Base-by-base conservation (phyloP, 1,140 invertebrate species). In the Hesperophylax magnus region DNA sequence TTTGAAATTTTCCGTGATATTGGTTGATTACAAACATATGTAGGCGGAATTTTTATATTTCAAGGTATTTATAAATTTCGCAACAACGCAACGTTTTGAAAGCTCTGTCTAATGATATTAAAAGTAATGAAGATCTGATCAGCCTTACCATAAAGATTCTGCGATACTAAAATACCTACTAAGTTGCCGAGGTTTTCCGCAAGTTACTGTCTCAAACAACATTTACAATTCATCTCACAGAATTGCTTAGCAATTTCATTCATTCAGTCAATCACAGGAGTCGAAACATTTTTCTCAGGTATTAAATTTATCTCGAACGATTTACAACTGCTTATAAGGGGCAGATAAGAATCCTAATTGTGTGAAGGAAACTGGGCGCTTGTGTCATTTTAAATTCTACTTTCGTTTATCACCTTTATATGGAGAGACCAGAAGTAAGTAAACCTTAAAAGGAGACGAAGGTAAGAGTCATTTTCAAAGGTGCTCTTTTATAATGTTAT, bases 191-290 rank as follows among this genome's bases (percentile, higher is more conserved):
- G 8, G 39, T 47, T 47, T 9, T 11, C 39, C 4, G 34, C 39
- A 47, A 27, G 39, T 1, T 3, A 47, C 39, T 47, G 14, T 47
- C 11, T 47, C 11, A 47, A 9, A 6, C 27, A 27, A 20, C 17
- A 8, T 61, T 61, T 61, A 22, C 58, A 61, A 61, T 61, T 61
- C 58, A 8, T 22, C 58, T 61, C 58, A 61, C 58, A 24, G n/a
- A 22, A 61, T 20, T 61, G 58, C 24, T 22, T 61, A 61, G 24
- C 58, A 61, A 61, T 61, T 61, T 24, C 58, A 61, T 61, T 61
- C 58, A 61, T 47, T 47, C 39, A 18, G 4, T 20, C 18, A 61
- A 61, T 61, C 58, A 61, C 58, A 22, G 56, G 58, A 61, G 24
- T 61, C 58, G 58, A 61, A 20, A 61, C 20, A 24, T 22, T 24